A percentile compares a stretch with the other conserved stretches of the same genome.
These are phyloP conservation scores for Atractosteus spatula DNA, from an alignment of 2,113 vertebrate genomes.

Conservation along the genomic window DNA sequence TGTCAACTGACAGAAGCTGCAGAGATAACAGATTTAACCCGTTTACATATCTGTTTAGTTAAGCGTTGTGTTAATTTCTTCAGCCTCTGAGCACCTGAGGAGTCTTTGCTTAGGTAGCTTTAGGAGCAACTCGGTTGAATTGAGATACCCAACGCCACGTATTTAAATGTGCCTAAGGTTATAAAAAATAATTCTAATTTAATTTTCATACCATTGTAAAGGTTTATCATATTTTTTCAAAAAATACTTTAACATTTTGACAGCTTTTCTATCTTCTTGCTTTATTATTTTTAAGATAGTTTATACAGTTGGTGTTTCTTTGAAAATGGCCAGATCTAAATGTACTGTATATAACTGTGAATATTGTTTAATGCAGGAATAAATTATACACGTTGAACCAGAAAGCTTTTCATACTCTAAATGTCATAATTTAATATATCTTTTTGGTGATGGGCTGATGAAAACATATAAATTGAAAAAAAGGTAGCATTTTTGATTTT, in stretches of 20 bases:
- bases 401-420: constrained; percentile 55
- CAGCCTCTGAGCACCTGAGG: neutral
- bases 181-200: constrained; percentile 69
- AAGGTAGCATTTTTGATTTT: constrained; percentile 48
- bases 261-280: constrained; percentile 60
- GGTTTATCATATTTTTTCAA: constrained; percentile 65
- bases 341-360: constrained; percentile 68
- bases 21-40: no score
- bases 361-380: constrained; percentile 65
- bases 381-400: constrained; percentile 41
- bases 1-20: no score
- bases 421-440: constrained; percentile 50
- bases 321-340: constrained; percentile 60
- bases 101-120: neutral
- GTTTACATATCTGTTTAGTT: no score
- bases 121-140: constrained; percentile 7
- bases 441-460: constrained; percentile 44
- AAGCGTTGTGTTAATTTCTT: neutral
- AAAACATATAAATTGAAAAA: constrained; percentile 34
- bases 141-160: constrained; percentile 45
- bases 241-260: constrained; percentile 59
- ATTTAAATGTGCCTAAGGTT: constrained; percentile 72
- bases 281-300: constrained; percentile 22
- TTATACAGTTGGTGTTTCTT: constrained; percentile 43
- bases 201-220: constrained; percentile 57